A percentile compares a stretch with the other conserved stretches of the same genome.
These are phyloP conservation scores for Zaprionus lachaisei DNA, from an alignment of 1,140 invertebrate species.

Conservation along the genomic window DNA sequence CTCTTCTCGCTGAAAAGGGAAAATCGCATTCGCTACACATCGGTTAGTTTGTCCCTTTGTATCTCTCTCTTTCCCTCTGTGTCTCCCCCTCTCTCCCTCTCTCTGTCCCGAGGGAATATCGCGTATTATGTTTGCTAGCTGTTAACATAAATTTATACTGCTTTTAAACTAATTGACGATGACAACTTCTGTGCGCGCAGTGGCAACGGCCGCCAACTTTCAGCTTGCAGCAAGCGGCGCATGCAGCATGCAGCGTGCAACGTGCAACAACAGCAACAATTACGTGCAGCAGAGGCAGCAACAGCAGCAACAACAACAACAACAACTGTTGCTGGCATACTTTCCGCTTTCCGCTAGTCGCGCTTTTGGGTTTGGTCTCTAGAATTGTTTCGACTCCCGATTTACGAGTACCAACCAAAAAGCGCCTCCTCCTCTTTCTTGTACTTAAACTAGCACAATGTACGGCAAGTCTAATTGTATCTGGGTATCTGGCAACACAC, in stretches of 20 bases:
- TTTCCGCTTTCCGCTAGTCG: slow-evolving; percentile 48
- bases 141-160: slow-evolving; percentile 76
- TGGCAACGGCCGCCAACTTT: slow-evolving; percentile 14
- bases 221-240: neutral
- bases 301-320: slow-evolving; percentile 10
- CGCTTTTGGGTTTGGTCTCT: slow-evolving; percentile 56
- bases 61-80: neutral
- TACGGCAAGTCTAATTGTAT: slow-evolving; percentile 36
- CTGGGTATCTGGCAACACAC: neutral
- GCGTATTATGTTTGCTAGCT: slow-evolving; percentile 64
- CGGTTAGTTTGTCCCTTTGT: slow-evolving; percentile 24
- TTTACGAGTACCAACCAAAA: slow-evolving; percentile 52
- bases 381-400: slow-evolving; percentile 49
- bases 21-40: slow-evolving; percentile 41
- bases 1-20: slow-evolving; percentile 48
- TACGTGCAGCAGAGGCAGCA: slow-evolving; percentile 13
- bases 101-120: slow-evolving; percentile 41
- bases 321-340: slow-evolving; percentile 54
- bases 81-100: slow-evolving; percentile 22
- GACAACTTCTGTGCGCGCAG: slow-evolving; percentile 60
- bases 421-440: neutral
- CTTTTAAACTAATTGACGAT: slow-evolving; percentile 76
- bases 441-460: slow-evolving; percentile 13
- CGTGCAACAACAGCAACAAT: slow-evolving; percentile 26
- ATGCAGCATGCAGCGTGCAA: slow-evolving; percentile 10